phyloP scores from a whole-genome alignment of 1,140 invertebrate species.

The Pemphigus obesinymphae region DNA sequence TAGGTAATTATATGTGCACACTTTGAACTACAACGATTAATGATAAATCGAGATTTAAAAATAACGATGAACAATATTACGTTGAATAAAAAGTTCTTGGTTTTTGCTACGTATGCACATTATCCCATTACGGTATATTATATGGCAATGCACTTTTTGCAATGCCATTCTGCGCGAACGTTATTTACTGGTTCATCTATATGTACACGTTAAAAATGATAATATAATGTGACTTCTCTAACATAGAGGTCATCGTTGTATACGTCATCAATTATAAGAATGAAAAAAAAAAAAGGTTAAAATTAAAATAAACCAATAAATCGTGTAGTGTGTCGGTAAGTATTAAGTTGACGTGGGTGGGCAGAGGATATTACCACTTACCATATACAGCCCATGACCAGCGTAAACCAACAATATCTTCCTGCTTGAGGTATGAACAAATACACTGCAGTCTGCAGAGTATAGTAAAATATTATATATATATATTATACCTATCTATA shows the following conservation, averaged over 20 bases:
- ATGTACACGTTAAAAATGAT: neutral
- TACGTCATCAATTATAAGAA: slow-evolving; percentile 6
- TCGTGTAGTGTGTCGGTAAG: slow-evolving; percentile 2
- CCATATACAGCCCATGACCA: slow-evolving; percentile 8
- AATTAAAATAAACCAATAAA: slow-evolving; percentile 33
- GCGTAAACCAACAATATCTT: slow-evolving; percentile 12
- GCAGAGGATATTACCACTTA: slow-evolving; percentile 14
- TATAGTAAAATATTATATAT: neutral
- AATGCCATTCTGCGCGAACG: too few relatives aligned
- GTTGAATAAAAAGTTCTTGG: neutral
- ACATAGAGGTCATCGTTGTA: neutral
- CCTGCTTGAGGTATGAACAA: slow-evolving; percentile 6
- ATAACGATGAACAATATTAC: neutral
- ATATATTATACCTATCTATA: too few relatives aligned
- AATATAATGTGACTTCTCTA: neutral
- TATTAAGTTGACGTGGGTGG: slow-evolving; percentile 16
- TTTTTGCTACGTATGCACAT: neutral
- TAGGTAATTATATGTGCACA: too few relatives aligned
- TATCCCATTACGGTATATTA: neutral
- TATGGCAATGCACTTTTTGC: neutral
- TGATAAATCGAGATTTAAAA: neutral
- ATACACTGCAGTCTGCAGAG: slow-evolving; percentile 56
- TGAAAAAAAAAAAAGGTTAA: neutral
- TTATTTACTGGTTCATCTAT: neutral
- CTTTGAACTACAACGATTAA: neutral